Evolutionary conservation across 2,113 vertebrate species (phyloP).

Genomic region (Catharus bicknelli): DNA sequence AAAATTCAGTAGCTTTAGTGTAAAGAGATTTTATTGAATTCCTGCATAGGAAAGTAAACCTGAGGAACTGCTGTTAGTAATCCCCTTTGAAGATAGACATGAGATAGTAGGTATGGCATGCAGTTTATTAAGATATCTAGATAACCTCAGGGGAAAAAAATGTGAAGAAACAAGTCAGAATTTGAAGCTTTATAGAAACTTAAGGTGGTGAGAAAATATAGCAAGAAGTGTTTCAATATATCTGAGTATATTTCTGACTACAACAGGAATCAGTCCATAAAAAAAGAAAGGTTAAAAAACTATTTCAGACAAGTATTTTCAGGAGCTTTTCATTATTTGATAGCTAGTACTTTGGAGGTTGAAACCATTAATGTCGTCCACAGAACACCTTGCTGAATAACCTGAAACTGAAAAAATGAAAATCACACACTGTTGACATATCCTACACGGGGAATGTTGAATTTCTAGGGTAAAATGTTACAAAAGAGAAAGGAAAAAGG

Average conservation of each 20-base stretch:
- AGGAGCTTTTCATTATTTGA: background rate
- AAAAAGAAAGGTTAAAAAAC: background rate
- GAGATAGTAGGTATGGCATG: background rate
- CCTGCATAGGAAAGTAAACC: background rate
- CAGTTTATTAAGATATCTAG: background rate
- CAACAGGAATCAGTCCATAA: background rate
- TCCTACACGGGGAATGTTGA: background rate
- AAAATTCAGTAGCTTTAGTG: background rate
- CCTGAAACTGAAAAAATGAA: background rate
- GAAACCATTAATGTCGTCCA: background rate
- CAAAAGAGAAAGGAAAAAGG: background rate
- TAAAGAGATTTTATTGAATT: background rate
- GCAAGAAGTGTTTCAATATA: fast-evolving
- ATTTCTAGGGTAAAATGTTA: background rate
- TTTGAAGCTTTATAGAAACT: background rate
- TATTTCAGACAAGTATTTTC: background rate
- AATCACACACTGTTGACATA: background rate
- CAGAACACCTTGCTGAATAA: background rate
- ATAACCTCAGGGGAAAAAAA: background rate
- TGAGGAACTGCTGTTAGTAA: background rate
- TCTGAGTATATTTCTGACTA: background rate
- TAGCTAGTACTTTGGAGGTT: background rate
- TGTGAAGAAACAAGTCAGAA: background rate
- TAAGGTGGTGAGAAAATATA: background rate
- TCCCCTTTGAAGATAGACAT: background rate